Evolutionary conservation across 2,797 vertebrate genomes (phyloP).

Genomic region (Spea hammondii): DNA sequence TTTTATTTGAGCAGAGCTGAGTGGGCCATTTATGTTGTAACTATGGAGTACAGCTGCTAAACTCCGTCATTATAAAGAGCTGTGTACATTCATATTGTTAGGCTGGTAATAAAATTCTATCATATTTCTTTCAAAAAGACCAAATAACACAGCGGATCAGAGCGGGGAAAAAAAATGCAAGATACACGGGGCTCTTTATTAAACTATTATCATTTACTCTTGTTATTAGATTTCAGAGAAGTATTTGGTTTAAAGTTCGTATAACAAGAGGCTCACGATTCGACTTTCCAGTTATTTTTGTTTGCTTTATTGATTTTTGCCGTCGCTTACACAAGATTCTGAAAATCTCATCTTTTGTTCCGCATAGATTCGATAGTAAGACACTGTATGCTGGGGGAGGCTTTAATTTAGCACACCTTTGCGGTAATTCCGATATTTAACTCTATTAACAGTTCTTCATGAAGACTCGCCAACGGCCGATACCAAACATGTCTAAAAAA

Average conservation of each 20-base stretch:
- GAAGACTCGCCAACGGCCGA: too few species aligned
- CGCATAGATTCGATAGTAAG: too few species aligned
- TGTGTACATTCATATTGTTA: conserved; percentile 55
- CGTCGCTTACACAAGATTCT: too few species aligned
- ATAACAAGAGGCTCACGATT: conserved; percentile 12
- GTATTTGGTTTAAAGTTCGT: conserved; percentile 31
- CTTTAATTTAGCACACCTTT: too few species aligned
- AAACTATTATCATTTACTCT: conserved; percentile 30
- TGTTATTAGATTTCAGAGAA: conserved; percentile 24
- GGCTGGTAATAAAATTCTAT: conserved; percentile 44
- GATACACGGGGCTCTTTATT: conserved; percentile 26
- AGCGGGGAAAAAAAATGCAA: conserved; percentile 29
- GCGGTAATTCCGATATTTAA: too few species aligned
- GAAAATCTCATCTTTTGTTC: too few species aligned
- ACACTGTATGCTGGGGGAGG: too few species aligned
- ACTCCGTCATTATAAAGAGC: conserved; percentile 41
- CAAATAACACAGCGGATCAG: conserved; percentile 29
- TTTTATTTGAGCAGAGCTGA: conserved; percentile 55
- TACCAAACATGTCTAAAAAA: too few species aligned
- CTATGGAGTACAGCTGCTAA: conserved; percentile 45
- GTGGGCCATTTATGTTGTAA: conserved; percentile 39
- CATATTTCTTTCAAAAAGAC: conserved; percentile 30
- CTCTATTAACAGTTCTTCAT: too few species aligned
- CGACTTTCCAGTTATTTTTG: conserved; percentile 23
- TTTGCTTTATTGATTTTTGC: too few species aligned